Percentiles rank a stretch among this genome's conserved stretches.
Evolutionary conservation across 2,113 vertebrate species (phyloP).

Genomic region (Mixornis gularis): DNA sequence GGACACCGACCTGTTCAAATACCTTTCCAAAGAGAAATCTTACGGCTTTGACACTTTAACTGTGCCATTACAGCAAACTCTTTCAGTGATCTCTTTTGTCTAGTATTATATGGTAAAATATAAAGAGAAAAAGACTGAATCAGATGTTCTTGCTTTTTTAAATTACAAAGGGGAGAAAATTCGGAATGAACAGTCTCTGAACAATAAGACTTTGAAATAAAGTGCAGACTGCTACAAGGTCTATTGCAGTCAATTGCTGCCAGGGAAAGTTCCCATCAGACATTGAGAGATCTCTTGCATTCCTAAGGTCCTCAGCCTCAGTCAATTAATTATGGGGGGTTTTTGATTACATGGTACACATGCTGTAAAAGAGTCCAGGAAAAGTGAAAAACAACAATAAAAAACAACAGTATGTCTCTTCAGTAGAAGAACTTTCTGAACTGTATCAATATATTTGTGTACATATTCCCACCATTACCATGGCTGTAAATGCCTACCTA

Average conservation of each 20-base stretch:
- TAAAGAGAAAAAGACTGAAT: background rate
- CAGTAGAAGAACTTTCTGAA: background rate
- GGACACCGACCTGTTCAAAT: slow-evolving; percentile 12
- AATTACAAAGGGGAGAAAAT: background rate
- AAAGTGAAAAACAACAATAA: background rate
- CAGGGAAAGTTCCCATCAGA: background rate
- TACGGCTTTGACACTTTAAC: slow-evolving; percentile 23
- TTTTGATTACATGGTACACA: background rate
- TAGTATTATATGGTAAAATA: background rate
- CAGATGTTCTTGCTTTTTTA: background rate
- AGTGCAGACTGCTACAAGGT: background rate
- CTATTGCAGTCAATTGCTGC: background rate
- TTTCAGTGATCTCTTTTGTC: background rate
- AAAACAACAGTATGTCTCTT: background rate
- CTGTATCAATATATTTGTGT: background rate
- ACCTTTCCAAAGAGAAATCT: slow-evolving; percentile 3
- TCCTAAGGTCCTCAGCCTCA: background rate
- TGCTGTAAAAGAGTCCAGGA: background rate
- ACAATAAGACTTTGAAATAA: slow-evolving; percentile 12
- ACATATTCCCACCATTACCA: background rate
- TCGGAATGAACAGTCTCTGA: background rate
- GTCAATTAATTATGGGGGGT: background rate
- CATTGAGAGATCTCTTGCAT: background rate
- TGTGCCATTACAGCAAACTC: background rate
- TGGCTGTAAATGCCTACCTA: background rate